A percentile compares a stretch with the other conserved stretches of the same genome.
These are phyloP conservation scores for Nixonia krombeini DNA, from an alignment of 1,140 invertebrate species.

Conservation along the genomic window DNA sequence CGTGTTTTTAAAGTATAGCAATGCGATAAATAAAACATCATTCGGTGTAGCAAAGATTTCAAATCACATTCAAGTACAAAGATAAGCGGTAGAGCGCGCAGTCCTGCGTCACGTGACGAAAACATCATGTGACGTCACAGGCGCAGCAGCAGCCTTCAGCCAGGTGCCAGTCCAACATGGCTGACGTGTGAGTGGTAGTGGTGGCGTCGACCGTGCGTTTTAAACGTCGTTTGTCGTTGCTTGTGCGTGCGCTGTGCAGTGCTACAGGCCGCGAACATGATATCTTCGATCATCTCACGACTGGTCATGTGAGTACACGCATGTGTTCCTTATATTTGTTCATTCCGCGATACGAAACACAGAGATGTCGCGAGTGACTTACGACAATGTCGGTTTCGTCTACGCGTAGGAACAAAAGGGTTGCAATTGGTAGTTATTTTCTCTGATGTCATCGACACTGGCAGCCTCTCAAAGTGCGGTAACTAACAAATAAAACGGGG, in stretches of 20 bases:
- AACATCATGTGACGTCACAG: slow-evolving; percentile 66
- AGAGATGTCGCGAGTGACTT: not conserved
- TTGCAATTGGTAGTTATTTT: no score
- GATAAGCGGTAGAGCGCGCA: no score
- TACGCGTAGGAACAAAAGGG: no score
- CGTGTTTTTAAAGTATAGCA: no score
- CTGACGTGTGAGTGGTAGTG: slow-evolving; percentile 64
- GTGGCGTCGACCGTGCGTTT: slow-evolving; percentile 55
- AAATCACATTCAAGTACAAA: no score
- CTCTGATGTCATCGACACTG: no score
- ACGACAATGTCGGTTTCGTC: no score
- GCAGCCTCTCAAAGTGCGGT: no score
- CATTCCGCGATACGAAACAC: no score
- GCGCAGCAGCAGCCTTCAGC: slow-evolving; percentile 57
- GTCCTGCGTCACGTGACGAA: slow-evolving; percentile 64
- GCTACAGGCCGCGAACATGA: slow-evolving; percentile 73
- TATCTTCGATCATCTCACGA: slow-evolving; percentile 81
- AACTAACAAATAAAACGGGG: no score
- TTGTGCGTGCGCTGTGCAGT: slow-evolving; percentile 39
- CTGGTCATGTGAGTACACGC: slow-evolving; percentile 80
- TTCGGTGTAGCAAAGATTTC: no score
- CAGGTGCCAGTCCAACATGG: slow-evolving; percentile 68
- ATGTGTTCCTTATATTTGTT: not conserved
- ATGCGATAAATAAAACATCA: no score
- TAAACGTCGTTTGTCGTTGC: slow-evolving; percentile 50